These are phyloP conservation scores for Orycteropus afer DNA, from an alignment of 2,113 vertebrate species.

Conservation along the genomic window DNA sequence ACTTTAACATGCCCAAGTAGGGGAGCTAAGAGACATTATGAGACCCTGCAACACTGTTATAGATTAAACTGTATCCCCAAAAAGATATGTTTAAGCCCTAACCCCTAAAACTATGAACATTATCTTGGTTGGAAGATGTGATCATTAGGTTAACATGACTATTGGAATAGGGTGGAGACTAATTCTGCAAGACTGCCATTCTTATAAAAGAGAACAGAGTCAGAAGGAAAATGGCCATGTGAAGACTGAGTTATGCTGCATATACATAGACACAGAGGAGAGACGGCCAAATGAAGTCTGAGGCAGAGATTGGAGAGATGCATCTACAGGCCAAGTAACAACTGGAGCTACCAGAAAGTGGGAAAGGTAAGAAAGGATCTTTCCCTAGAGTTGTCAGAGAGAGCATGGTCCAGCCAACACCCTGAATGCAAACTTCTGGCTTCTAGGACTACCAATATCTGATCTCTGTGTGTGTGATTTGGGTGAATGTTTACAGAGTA, in stretches of 20 bases:
- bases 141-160: not conserved
- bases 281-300: too few species aligned
- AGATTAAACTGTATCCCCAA: too few species aligned
- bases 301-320: not conserved
- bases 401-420: too few species aligned
- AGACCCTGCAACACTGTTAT: not conserved
- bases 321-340: not conserved
- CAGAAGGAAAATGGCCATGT: not conserved
- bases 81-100: too few species aligned
- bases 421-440: not conserved
- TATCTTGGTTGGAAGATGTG: not conserved
- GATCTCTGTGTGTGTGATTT: too few species aligned
- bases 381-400: not conserved
- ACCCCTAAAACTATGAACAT: too few species aligned
- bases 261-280: not conserved
- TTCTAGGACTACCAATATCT: not conserved
- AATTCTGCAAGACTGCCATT: too few species aligned
- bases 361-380: not conserved
- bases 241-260: too few species aligned
- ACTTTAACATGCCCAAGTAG: fast-evolving
- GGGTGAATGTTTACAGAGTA: too few species aligned
- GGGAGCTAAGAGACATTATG: not conserved
- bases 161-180: not conserved
- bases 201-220: not conserved
- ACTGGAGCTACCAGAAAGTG: not conserved